Base-by-base conservation (phyloP, 2,113 vertebrate species). In the Archocentrus centrarchus region DNA sequence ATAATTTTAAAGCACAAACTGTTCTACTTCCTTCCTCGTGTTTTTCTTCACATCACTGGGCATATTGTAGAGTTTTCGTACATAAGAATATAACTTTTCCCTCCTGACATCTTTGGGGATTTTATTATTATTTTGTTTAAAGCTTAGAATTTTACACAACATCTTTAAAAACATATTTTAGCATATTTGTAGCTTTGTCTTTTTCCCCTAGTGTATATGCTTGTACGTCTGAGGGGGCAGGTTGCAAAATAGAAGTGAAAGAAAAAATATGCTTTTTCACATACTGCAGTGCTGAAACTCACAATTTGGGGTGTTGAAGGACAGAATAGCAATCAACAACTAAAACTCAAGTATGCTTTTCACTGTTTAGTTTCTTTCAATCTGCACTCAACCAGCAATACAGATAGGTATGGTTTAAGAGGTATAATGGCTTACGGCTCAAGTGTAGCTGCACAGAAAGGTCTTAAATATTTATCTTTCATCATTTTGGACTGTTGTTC, bases 241-340 rank as follows among this genome's bases (percentile, higher is more conserved):
- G 11, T 0, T 60, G 39, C 22, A 58, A 79, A 79, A 80, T 47
- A 75, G 20, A 68, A 50, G 59, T 24, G 17, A 75, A 80, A 59
- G 41, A 53, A 15, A 35, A 18, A 35, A 3, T 9, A 37, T 35
- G 39, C 61, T 75, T 20, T 15, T 32, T 57, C 27, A 24, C 32
- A 5, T 24, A 44, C 41, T 85, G 30, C 79, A 76, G 57, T 15
- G 15, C 79, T 17, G 15, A 41, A 41, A 24, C 24, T 30, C 3
- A 3, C 11, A 58, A 15, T 20, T 22, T 27, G 58, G 58, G 24
- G 3, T 81, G 44, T 22, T 24, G 22, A 30, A 35, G 59, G 59
- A 76, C 37, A 70, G 59, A 59, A 62, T 20, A 18, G 1, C 53
- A 68, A 80, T 22, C 50, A 59, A 80, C 76, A 86, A 62, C 58